Percentiles rank a stretch among this genome's conserved stretches.
phyloP scores from a whole-genome alignment of 37 sponge, comb jelly and placozoan genomes.

The Petrosia ficiformis region DNA sequence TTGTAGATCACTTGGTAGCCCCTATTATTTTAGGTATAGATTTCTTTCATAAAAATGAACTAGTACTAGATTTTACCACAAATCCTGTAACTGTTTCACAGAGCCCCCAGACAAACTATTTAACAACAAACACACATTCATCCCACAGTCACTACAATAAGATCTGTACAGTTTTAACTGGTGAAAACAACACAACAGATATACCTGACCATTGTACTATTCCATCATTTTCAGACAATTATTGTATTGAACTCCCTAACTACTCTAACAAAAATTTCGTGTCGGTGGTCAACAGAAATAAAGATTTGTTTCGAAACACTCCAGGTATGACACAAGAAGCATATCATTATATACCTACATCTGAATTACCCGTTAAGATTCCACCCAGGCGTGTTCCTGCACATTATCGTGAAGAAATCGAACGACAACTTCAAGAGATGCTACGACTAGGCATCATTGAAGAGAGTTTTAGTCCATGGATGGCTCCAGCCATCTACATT shows the following conservation, averaged over 20 bases:
- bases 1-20: slow-evolving; percentile 37
- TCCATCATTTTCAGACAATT: neutral
- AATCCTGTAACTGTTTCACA: neutral
- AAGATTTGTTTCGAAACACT: slow-evolving; percentile 21
- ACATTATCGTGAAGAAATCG: slow-evolving; percentile 49
- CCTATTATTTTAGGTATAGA: slow-evolving; percentile 56
- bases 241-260: slow-evolving; percentile 15
- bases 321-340: slow-evolving; percentile 49
- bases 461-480: slow-evolving; percentile 29
- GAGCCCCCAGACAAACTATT: neutral
- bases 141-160: neutral
- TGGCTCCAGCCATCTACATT: slow-evolving; percentile 52
- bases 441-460: slow-evolving; percentile 21
- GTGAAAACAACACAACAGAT: neutral
- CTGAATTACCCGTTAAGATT: slow-evolving; percentile 31
- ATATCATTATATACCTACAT: slow-evolving; percentile 45
- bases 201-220: slow-evolving; percentile 41
- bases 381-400: slow-evolving; percentile 64
- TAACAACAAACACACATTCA: neutral
- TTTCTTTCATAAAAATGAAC: slow-evolving; percentile 11
- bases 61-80: slow-evolving; percentile 4
- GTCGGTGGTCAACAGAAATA: slow-evolving; percentile 2
- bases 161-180: slow-evolving; percentile 4
- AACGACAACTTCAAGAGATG: slow-evolving; percentile 46
- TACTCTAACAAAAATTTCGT: neutral